Evolutionary conservation across 37 sponge, comb jelly and placozoan genomes (phyloP), one percentile per base, ranked within the genome.

Genomic region (Ephydatia muelleri): DNA sequence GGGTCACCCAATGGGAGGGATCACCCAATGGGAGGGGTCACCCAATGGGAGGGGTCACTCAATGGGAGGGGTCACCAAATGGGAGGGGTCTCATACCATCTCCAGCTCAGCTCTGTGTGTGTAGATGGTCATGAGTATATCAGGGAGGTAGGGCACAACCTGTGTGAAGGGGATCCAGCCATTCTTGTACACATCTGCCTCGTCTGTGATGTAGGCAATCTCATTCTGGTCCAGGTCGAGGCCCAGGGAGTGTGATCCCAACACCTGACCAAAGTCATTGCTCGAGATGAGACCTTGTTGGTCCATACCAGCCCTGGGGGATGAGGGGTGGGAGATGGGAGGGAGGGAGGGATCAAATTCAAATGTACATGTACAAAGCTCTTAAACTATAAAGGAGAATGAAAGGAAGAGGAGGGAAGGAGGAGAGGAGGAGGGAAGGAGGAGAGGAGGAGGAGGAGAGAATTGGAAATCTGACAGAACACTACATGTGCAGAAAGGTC

Each of bases 221-320:
- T 90, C 90, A 38, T 84, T 28, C 38, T 90, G 83, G 35, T 90
- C 79, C 30, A 90, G 85, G 23, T 84, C 85, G 3, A 90, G 77
- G 0, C 81, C 85, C 32, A 90, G 80, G 43, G 84, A 77, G 70
- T 73, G 80, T 25, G 90, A 89, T 34, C 31, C 64, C 21, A 90
- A 66, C 11, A 85, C 69, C 29, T 85, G 85, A 23, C 68, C 25
- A 36, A 90, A 84, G 66, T 85, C 82, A 39, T 83, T 85, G 14
- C 49, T 34, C 30, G 35, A 26, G 57, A 90, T 43, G 38, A 43
- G 84, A 19, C 90, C 90, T 40, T 73, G 25, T 3, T 57, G 68
- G 0, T 11, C 2, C 3, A 5, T 0, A 37, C 79, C 86, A 57
- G 57, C 72, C 14, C 72, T 71, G 72, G 9, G 30, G 29, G 72